phyloP scores from a whole-genome alignment of 1,140 invertebrate genomes.

The Leptoteleia sp. region DNA sequence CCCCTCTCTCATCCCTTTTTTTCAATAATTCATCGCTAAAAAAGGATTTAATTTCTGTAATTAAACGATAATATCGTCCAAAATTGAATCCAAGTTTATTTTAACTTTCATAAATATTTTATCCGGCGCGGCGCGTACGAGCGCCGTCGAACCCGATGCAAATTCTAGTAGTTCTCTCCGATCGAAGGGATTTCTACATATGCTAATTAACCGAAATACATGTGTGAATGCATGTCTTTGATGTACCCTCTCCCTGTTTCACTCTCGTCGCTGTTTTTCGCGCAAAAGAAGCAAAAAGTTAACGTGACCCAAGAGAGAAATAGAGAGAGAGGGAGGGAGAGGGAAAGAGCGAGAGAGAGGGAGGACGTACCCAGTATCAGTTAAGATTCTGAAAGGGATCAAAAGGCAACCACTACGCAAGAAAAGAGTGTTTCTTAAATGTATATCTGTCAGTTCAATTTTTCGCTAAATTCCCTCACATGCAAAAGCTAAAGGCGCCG shows the following conservation, averaged over 20 bases:
- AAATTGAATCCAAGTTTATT: conserved; percentile 26
- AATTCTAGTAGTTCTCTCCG: conserved; percentile 35
- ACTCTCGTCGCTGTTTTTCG: conserved; percentile 17
- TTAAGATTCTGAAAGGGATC: conserved; percentile 71
- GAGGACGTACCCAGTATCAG: conserved; percentile 48
- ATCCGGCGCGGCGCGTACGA: conserved; percentile 2
- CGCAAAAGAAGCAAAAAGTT: too few relatives aligned
- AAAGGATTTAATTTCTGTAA: conserved; percentile 18
- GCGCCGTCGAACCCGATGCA: conserved; percentile 18
- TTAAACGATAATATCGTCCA: conserved; percentile 24
- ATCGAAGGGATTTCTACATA: conserved; percentile 76
- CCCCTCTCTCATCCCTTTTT: too few relatives aligned
- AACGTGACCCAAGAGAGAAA: too few relatives aligned
- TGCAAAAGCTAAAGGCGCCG: conserved; percentile 1
- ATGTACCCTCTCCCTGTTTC: conserved; percentile 23
- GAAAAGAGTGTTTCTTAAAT: conserved; percentile 48
- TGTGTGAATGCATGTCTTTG: conserved; percentile 71
- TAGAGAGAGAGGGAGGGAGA: too few relatives aligned
- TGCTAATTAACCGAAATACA: conserved; percentile 78
- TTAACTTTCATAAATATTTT: conserved; percentile 35
- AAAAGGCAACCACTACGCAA: conserved; percentile 66
- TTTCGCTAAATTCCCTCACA: conserved; percentile 1
- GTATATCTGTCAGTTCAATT: conserved; percentile 28
- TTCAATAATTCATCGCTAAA: conserved; percentile 29
- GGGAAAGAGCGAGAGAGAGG: too few relatives aligned